Base-by-base conservation (phyloP, 2,113 vertebrate species). In the Pedionomus torquatus region DNA sequence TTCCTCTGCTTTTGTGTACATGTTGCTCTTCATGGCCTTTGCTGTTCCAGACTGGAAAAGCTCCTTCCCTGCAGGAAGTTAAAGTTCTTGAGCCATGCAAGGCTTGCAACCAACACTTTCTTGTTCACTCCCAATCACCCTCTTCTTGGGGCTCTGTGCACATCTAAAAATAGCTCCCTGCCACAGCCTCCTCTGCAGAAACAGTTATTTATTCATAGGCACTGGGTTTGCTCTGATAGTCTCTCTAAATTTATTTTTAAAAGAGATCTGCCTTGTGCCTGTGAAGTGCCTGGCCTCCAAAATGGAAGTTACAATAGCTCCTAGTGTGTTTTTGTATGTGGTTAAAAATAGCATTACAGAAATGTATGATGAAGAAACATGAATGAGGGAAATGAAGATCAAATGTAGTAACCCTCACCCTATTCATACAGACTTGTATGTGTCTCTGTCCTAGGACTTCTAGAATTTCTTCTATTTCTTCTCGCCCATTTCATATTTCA, bases 221-320 rank as follows among this genome's bases (percentile, higher is more conserved):
- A 0, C 12, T 70, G 70, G 71, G 64, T 46, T 93, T 83, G 79
- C 76, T 92, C 93, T 70, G 78, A 17, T 90, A 95, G 78, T 83
- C 78, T 88, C 54, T 74, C 93, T 77, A 71, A 58, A 86, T 94
- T 93, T 94, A 43, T 80, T 74, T 93, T 95, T 77, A 92, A 85
- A 91, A 83, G 93, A 74, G 63, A 74, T 70, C 70, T 5, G 23
- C 66, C 31, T 88, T 70, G n/a, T 80, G 83, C 71, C 81, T 91
- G 58, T 72, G 88, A 95, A 92, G 71, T 72, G 52, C 83, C 82
- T 90, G 82, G 61, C 43, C 75, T 94, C 79, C 71, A 78, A 94
- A 87, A 93, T 84, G 80, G 31, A 82, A 94, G 77, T 6, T 12
- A 93, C 87, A 88, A 88, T 87, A 91, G 41, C 60, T 93, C 66